Evolutionary conservation across 2,797 vertebrate genomes (phyloP), one percentile per base, ranked within the genome.

Genomic region (Kryptopterus vitreolus): DNA sequence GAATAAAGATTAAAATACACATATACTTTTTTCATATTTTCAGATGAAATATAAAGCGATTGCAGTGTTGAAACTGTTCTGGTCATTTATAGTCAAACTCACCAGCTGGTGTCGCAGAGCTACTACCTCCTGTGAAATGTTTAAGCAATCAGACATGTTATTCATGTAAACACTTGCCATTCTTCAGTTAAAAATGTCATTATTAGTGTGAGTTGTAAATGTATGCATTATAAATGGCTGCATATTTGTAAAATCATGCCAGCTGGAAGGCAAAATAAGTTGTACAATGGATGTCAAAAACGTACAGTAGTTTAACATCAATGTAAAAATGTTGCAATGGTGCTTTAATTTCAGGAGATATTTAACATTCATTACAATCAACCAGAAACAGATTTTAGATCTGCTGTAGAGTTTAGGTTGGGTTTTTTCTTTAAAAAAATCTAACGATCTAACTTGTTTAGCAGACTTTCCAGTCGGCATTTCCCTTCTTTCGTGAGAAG

Each of bases 81-180:
- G 12, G 20, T 71, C 12, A 71, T 26, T 33, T 59, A 71, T 43
- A 59, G 8, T 15, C 26, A 58, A 12, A 71, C 77, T 79, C 66
- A 79, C 53, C 29, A 11, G 18, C 2, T 70, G 4, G 0, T 46
- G n/a, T 1, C 18, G 15, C 0, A n/a, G n/a, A n/a, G n/a, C n/a
- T n/a, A n/a, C n/a, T n/a, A n/a, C n/a, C n/a, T n/a, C n/a, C n/a
- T n/a, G n/a, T 68, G 43, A 26, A 26, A 13, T 2, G n/a, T 4
- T 0, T 29, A 61, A 61, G 24, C 12, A 61, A 31, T 7, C 0
- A 18, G 5, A 61, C 12, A 62, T 8, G 29, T 62, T 20, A 62
- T 2, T 62, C 58, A 59, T n/a, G n/a, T n/a, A n/a, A n/a, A n/a
- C n/a, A n/a, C n/a, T n/a, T n/a, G n/a, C n/a, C n/a, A n/a, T n/a